Base-by-base conservation (phyloP, 2,797 vertebrate genomes). In the Etheostoma nigrum region DNA sequence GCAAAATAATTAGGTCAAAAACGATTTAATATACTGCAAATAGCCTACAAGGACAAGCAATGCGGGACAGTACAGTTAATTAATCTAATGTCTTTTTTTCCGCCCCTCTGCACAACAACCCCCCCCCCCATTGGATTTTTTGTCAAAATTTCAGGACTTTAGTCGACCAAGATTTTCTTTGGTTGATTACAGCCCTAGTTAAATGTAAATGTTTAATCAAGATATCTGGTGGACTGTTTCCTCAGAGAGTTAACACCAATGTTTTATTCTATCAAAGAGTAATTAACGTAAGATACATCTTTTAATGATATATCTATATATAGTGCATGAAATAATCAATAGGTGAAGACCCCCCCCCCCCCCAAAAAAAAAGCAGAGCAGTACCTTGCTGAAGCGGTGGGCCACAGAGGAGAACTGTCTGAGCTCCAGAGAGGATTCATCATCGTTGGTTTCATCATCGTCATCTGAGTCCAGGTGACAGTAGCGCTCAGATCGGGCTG, bases 301-400 rank as follows among this genome's bases (percentile, higher is more conserved):
- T 63, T 36, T 58, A 44, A 44, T 23, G 16, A 55, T 5, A 54
- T 10, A 44, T n/a, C 5, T 25, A 45, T 30, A 30, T 30, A 30
- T 30, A 40, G 21, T 23, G 6, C 2, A 0, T 25, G 9, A 49
- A 7, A 53, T 21, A 45, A 19, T 52, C 12, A 23, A 6, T 2
- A 27, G 6, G 25, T 68, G 4, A 64, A 53, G 21, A 21, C 15
- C 6, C 18, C n/a, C n/a, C n/a, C n/a, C n/a, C n/a, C n/a, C n/a
- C 33, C 4, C 19, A 57, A 36, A 44, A 10, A 36, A 40, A 40
- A 40, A 40, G 47, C 33, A 55, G 30, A 23, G 8, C 12, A 23
- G 15, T 67, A 97, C 97, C 96, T 97, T 98, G 95, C 97, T 98
- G 91, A 98, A 98, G 49, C 97, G 97, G 67, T 98, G 96, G 4